These are phyloP conservation scores for Lophotis ruficrista DNA, from an alignment of 2,113 vertebrate genomes.

Conservation along the genomic window DNA sequence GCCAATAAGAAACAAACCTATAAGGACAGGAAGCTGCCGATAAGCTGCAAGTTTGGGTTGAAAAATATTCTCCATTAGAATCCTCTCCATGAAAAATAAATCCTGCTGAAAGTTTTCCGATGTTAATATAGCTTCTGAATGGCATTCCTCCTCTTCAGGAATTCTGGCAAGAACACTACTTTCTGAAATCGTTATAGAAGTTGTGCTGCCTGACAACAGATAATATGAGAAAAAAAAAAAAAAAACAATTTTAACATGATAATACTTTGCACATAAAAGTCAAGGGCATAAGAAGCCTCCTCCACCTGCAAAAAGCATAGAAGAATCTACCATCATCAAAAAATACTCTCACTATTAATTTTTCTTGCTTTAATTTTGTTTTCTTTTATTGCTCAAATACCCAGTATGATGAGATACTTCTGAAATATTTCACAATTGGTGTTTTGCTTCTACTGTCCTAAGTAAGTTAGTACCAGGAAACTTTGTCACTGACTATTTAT, in stretches of 20 bases:
- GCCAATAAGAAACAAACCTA: conserved; percentile 71
- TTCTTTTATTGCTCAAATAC: not conserved
- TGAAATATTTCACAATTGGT: not conserved
- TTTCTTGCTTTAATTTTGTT: not conserved
- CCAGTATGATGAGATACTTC: not conserved
- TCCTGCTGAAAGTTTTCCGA: conserved; percentile 80
- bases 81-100: conserved; percentile 86
- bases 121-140: conserved; percentile 69
- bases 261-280: not conserved
- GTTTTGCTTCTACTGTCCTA: not conserved
- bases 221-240: not conserved
- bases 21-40: conserved; percentile 81
- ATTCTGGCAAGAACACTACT: conserved; percentile 33
- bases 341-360: not conserved
- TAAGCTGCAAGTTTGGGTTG: conserved; percentile 86
- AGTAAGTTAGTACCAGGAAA: not conserved
- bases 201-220: conserved; percentile 47
- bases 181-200: conserved; percentile 65
- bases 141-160: conserved; percentile 49
- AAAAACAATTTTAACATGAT: not conserved
- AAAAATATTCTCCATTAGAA: conserved; percentile 83
- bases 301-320: not conserved
- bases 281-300: not conserved
- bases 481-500: not conserved
- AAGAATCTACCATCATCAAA: not conserved